Base-by-base conservation (phyloP, 2,797 vertebrate species). In the Argya squamiceps region DNA sequence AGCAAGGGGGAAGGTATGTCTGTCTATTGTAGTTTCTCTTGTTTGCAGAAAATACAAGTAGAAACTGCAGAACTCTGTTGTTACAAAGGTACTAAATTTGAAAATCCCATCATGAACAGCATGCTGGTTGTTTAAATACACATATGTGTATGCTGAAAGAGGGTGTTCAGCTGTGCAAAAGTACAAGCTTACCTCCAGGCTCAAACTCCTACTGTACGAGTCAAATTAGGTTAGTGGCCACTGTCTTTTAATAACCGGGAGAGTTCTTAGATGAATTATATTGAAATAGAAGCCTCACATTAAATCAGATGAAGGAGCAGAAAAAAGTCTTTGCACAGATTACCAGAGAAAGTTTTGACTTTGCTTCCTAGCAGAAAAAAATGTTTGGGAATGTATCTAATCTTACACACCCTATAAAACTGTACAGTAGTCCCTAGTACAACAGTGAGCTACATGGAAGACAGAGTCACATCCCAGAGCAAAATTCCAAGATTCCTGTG, bases 321-420 rank as follows among this genome's bases (percentile, higher is more conserved):
- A 88, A 36, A 86, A 90, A 44, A 20, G 30, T 73, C 44, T 49
- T 65, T 52, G 37, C 70, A 27, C 26, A 75, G 70, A 76, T 83
- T 82, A 67, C 62, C 47, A 67, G 75, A 49, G 34, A 55, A 90
- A 84, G 70, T 76, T 91, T 69, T 81, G 82, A 92, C n/a, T 95
- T 92, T 0, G 11, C 63, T 88, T 79, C 67, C 59, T 73, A 92
- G 58, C 75, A 21, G 62, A 81, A 74, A 46, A 46, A 89, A 97
- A 74, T 59, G 8, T 47, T 95, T 62, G 75, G 50, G 56, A 88
- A 83, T 92, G 56, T 71, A 68, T 82, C 89, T 89, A 84, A 95
- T 94, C 84, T 92, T 79, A 62, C 76, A 91, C 75, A 94, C 89
- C 53, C 81, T 91, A 71, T 89, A 93, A 93, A 90, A 85, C 84